Base-by-base conservation (phyloP, 2,888 invertebrate genomes). In the Heliconius aoede region DNA sequence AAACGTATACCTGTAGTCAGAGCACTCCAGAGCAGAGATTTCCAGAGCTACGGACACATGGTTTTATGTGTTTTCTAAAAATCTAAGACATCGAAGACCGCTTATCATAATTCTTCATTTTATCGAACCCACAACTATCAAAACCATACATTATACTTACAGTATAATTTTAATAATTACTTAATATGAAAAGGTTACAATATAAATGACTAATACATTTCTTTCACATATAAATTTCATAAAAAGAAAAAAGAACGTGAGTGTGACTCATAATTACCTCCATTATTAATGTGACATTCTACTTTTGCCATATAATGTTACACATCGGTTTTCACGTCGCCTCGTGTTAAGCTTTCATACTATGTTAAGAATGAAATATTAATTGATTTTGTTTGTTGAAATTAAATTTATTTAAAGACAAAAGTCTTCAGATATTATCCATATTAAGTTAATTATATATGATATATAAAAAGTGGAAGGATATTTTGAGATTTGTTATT, bases 261-360 rank as follows among this genome's bases (percentile, higher is more conserved):
- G 55, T 55, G 15, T 72, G 72, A 72, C 36, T 72, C 72, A 72
- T 60, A 24, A 61, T 72, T 61, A 36, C 55, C 15, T 60, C 18
- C 36, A 60, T 26, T 60, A 72, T 72, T 32, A 72, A 72, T 60
- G 26, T 60, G 36, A 72, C 40, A 60, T 61, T 61, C 72, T 36
- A 32, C 36, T 72, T 72, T 72, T n/a, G 61, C 60, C 69, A 30
- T 55, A 32, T 69, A 69, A 61, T 40, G 36, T 72, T 72, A 72
- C 61, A 61, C 60, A 60, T 72, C 40, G 72, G 72, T 72, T 72
- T 72, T 40, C 60, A 72, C 60, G 60, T 72, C 36, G 40, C 40
- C 18, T 72, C 58, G 60, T 40, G 58, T 72, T 61, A 24, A 69
- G 69, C 55, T 69, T 55, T 69, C 36, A n/a, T 64, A 24, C 13